These are phyloP conservation scores for Conchocele bisecta DNA, from an alignment of 2,888 invertebrate genomes.

Conservation along the genomic window DNA sequence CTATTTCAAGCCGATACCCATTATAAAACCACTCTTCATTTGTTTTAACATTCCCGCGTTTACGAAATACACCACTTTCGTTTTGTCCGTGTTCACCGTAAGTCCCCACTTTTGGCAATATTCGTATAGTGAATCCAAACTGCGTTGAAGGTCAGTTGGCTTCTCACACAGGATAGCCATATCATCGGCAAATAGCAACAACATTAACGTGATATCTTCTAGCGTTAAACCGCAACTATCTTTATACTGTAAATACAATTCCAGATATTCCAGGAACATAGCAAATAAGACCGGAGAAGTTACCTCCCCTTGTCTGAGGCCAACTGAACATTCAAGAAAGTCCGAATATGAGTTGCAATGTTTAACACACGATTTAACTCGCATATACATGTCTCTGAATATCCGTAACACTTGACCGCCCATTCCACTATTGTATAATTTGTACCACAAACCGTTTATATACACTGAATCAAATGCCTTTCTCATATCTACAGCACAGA, in stretches of 20 bases:
- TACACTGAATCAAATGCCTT: slow-evolving; percentile 22
- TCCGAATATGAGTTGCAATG: slow-evolving; percentile 2
- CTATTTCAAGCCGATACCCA: slow-evolving; percentile 1
- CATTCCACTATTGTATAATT: slow-evolving; percentile 14
- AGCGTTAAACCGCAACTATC: background rate
- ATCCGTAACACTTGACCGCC: slow-evolving; percentile 9
- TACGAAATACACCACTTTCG: slow-evolving; percentile 27
- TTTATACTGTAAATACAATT: slow-evolving; percentile 14
- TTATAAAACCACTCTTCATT: slow-evolving; percentile 26
- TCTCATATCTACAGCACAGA: slow-evolving; percentile 17
- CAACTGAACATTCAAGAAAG: slow-evolving; percentile 8
- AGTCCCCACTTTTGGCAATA: slow-evolving; percentile 33
- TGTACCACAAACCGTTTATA: slow-evolving; percentile 30
- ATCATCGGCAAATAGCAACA: slow-evolving; percentile 41
- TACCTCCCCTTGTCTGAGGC: slow-evolving; percentile 13
- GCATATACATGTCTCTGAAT: slow-evolving; percentile 8
- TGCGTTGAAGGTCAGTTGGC: slow-evolving; percentile 4
- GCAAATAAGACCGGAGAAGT: slow-evolving; percentile 12
- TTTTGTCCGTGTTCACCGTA: slow-evolving; percentile 15
- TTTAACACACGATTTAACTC: slow-evolving; percentile 7
- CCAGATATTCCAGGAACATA: slow-evolving; percentile 11
- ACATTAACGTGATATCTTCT: slow-evolving; percentile 13
- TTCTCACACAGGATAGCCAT: slow-evolving; percentile 20
- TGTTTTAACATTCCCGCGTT: background rate
- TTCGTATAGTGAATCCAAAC: background rate